Percentiles rank a stretch among this genome's conserved stretches.
These are phyloP conservation scores for Ephialtes manifestator DNA, from an alignment of 2,888 invertebrate genomes.

Conservation along the genomic window DNA sequence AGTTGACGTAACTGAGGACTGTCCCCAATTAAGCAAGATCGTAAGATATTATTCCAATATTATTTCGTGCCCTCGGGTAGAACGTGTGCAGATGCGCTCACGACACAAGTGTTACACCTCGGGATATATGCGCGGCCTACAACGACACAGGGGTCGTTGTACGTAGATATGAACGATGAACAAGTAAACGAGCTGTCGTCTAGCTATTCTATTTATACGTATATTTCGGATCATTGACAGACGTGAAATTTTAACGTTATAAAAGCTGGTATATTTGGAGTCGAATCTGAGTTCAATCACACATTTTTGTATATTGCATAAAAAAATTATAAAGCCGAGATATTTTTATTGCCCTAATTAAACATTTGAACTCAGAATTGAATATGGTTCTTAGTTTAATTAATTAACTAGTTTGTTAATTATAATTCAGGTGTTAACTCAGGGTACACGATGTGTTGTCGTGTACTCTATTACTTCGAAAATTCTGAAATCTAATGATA, in stretches of 20 bases:
- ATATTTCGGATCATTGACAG: background rate
- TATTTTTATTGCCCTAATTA: constrained; percentile 4
- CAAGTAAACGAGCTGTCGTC: constrained; percentile 2
- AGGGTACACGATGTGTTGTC: background rate
- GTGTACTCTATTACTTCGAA: too few relatives aligned
- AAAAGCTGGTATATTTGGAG: background rate
- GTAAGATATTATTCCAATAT: constrained; percentile 73
- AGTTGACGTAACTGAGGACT: constrained; percentile 74
- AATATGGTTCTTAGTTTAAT: background rate
- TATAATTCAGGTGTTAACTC: background rate
- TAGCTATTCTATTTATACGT: background rate
- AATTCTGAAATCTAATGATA: too few relatives aligned
- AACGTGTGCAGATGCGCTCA: constrained; percentile 22
- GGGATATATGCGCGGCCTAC: background rate
- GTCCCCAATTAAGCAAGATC: constrained; percentile 75
- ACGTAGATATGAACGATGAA: constrained; percentile 12
- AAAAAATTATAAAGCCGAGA: background rate
- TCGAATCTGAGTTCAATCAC: background rate
- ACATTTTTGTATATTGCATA: background rate
- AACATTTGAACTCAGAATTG: background rate
- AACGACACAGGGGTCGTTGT: background rate
- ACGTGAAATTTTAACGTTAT: background rate
- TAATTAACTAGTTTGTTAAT: background rate
- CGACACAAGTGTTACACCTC: constrained; percentile 16
- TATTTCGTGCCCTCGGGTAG: constrained; percentile 61